Evolutionary conservation across 37 sponge, comb jelly and placozoan genomes (phyloP), one percentile per base, ranked within the genome.

Genomic region (Amphimedon queenslandica): DNA sequence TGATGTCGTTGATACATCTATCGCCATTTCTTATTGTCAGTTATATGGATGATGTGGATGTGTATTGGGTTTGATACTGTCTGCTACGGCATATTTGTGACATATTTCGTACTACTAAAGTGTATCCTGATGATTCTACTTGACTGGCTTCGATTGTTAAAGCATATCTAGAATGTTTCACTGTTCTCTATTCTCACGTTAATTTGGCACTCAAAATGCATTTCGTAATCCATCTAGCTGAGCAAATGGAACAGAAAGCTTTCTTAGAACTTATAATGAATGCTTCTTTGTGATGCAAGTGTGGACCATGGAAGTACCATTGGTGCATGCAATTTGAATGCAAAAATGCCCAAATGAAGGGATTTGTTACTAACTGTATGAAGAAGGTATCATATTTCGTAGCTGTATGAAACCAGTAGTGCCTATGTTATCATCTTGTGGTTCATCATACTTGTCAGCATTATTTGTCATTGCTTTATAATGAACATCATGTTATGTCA

Each of bases 151-250:
- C 28, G 16, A 58, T 74, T n/a, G 63, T 74, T 37, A 64, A 74
- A 13, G 13, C 13, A 41, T 64, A 74, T 36, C 75, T 63, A 40
- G 18, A 24, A 4, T 23, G 23, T 4, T 74, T 38, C 65, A 74
- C 21, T 21, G 2, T 24, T 1, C 64, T 74, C 25, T 74, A 74
- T 27, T 31, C n/a, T n/a, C n/a, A n/a, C n/a, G 27, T 32, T 6
- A 56, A 39, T 1, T 33, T 79, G 31, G 70, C 69, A 37, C 80
- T 71, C 34, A 79, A 79, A 58, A 79, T 79, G 80, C 80, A 79
- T 64, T 79, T 58, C 34, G 70, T 79, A 71, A 53, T 79, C 36
- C 80, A 79, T 31, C 69, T 69, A 39, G 61, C 80, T n/a, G 29
- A 6, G 6, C 71, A 79, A 58, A 79, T 79, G 18, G n/a, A 4